These are phyloP conservation scores for Xylota sylvarum DNA, from an alignment of 2,888 invertebrate genomes.

Conservation along the genomic window DNA sequence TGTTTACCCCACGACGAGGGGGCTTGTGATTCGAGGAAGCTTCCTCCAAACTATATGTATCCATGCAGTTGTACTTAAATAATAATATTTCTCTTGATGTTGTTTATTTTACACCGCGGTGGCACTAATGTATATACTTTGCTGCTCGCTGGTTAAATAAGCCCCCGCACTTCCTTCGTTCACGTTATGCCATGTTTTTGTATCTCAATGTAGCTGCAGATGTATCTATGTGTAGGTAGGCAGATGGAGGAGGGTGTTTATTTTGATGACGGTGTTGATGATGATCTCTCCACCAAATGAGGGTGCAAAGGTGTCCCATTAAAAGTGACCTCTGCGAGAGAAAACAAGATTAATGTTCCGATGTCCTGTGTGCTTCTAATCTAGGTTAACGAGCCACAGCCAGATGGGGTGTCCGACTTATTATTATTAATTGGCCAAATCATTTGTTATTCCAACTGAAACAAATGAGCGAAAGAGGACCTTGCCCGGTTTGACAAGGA, in stretches of 20 bases:
- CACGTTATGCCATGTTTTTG: constrained; percentile 15
- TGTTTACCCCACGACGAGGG: constrained; percentile 56
- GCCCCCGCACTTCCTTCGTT: constrained; percentile 26
- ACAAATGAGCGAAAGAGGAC: constrained; percentile 26
- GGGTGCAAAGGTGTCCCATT: constrained; percentile 59
- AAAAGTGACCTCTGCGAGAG: constrained; percentile 31
- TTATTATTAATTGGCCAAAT: constrained; percentile 58
- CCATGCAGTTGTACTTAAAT: constrained; percentile 57
- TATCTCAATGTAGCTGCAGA: constrained; percentile 21
- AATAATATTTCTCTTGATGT: constrained; percentile 16
- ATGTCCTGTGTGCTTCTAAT: constrained; percentile 41
- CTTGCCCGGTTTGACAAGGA: constrained; percentile 61
- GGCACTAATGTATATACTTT: constrained; percentile 45
- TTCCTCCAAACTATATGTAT: constrained; percentile 16
- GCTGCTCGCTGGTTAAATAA: constrained; percentile 36
- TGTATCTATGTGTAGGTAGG: background rate
- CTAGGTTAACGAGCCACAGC: constrained; percentile 57
- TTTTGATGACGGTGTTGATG: constrained; percentile 14
- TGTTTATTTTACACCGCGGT: constrained; percentile 62
- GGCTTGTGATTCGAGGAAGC: constrained; percentile 35
- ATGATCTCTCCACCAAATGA: background rate
- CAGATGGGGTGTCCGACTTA: constrained; percentile 41
- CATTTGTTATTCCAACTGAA: constrained; percentile 51
- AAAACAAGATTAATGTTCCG: constrained; percentile 52
- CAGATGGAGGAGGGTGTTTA: constrained; percentile 3